A percentile compares a stretch with the other conserved stretches of the same genome.
These are phyloP conservation scores for Siderastrea radians DNA, from an alignment of 92 coral and sea anemone genomes.

Conservation along the genomic window DNA sequence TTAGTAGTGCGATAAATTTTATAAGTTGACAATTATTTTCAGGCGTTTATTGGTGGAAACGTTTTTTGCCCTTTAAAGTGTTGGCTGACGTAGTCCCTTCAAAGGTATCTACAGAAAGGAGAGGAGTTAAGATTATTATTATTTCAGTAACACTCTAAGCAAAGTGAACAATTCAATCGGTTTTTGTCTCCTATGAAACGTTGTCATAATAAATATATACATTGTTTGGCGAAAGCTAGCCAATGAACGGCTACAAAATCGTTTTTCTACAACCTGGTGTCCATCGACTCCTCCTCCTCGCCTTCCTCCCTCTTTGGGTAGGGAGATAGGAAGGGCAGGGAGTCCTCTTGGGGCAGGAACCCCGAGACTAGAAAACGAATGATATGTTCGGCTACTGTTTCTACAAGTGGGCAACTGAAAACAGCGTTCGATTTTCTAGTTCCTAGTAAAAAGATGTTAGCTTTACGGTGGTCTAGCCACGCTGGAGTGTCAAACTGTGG, in stretches of 20 bases:
- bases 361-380: background rate
- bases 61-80: too few species aligned
- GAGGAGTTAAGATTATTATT: background rate
- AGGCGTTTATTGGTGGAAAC: too few species aligned
- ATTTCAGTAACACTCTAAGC: background rate
- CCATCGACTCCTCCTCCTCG: background rate
- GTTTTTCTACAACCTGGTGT: background rate
- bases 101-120: background rate
- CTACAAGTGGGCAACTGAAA: background rate
- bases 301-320: background rate
- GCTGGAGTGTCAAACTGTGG: background rate
- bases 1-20: too few species aligned
- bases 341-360: background rate
- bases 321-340: background rate
- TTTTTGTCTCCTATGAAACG: background rate
- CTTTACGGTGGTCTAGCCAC: background rate
- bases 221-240: background rate
- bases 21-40: too few species aligned
- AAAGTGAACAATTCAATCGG: background rate
- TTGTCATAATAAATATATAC: slow-evolving; percentile 28
- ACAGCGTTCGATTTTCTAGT: background rate
- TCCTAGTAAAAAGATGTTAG: background rate
- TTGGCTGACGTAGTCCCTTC: background rate
- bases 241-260: background rate
- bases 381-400: background rate